Percentiles rank a stretch among this genome's conserved stretches.
These are phyloP conservation scores for Danaus chrysippus DNA, from an alignment of 2,888 invertebrate species.

Conservation along the genomic window DNA sequence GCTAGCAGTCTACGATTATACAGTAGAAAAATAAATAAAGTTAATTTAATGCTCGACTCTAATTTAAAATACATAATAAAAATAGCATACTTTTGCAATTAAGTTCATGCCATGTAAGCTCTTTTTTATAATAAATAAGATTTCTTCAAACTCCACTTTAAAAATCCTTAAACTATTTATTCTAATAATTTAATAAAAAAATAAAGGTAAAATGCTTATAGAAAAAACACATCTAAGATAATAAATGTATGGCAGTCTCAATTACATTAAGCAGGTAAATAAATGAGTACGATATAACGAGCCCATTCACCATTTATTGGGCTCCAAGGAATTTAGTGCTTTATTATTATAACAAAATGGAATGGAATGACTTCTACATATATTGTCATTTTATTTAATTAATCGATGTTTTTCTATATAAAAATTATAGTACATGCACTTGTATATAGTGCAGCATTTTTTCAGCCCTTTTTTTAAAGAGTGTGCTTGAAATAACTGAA, in stretches of 20 bases:
- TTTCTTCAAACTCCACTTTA: not conserved
- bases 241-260: constrained; percentile 34
- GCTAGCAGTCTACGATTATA: too few relatives aligned
- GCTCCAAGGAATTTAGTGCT: constrained; percentile 24
- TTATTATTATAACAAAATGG: constrained; percentile 23
- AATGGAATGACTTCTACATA: constrained; percentile 16
- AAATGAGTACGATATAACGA: constrained; percentile 29
- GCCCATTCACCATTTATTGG: constrained; percentile 21
- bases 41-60: too few relatives aligned
- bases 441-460: too few relatives aligned
- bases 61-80: too few relatives aligned
- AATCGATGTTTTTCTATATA: not conserved
- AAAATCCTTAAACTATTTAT: not conserved
- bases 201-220: not conserved
- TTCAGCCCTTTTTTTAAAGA: too few relatives aligned
- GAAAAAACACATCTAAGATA: constrained; percentile 8
- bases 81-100: too few relatives aligned
- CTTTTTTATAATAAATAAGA: not conserved
- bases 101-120: too few relatives aligned
- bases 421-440: not conserved
- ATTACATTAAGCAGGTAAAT: constrained; percentile 45
- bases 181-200: not conserved
- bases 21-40: too few relatives aligned
- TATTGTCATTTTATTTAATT: not conserved
- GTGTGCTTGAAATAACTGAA: too few relatives aligned